Evolutionary conservation across 2,797 vertebrate genomes (phyloP).

Genomic region (Poeciliopsis paucimaculata): DNA sequence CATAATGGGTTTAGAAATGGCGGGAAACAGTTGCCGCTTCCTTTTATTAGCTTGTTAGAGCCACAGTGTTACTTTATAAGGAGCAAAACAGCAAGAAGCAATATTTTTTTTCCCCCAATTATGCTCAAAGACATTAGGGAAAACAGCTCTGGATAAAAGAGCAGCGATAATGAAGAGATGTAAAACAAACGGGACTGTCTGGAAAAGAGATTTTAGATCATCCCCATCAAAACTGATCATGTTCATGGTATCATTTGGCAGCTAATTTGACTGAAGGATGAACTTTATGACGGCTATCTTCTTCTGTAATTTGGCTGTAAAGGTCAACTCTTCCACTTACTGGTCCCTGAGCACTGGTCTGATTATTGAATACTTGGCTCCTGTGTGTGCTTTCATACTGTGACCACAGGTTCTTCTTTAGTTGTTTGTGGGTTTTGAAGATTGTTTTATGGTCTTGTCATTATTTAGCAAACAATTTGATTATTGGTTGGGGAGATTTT

Average conservation of each 20-base stretch:
- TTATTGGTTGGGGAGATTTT: background rate
- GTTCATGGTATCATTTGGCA: background rate
- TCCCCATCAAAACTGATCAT: background rate
- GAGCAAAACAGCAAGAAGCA: background rate
- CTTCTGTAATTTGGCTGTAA: background rate
- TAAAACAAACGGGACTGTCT: background rate
- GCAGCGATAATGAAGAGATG: background rate
- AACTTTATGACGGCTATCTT: background rate
- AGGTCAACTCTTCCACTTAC: background rate
- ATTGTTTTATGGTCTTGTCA: background rate
- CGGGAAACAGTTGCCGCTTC: background rate
- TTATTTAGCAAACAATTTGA: background rate
- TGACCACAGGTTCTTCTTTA: background rate
- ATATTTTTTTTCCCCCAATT: background rate
- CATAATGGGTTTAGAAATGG: background rate
- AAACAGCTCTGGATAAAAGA: background rate
- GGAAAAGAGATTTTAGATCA: background rate
- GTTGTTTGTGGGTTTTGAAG: background rate
- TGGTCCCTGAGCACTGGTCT: background rate
- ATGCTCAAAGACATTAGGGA: background rate
- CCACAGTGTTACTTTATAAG: background rate
- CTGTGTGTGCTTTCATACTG: background rate
- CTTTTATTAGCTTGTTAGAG: background rate
- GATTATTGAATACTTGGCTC: background rate
- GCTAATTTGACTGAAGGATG: background rate